These are phyloP conservation scores for Ciona savignyi DNA, from an alignment of 23 tunicate genomes.

Conservation along the genomic window DNA sequence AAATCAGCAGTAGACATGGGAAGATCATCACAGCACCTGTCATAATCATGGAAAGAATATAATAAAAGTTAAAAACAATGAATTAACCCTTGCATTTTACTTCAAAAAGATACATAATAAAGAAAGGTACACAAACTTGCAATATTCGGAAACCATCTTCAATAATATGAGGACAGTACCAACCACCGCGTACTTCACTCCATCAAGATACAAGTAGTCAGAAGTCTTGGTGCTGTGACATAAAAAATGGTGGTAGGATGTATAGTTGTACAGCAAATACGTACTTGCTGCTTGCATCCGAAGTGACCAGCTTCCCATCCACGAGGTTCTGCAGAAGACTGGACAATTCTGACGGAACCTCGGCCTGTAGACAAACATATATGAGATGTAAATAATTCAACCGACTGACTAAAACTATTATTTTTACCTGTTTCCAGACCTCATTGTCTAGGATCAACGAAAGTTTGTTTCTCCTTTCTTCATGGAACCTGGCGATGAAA, in stretches of 20 bases:
- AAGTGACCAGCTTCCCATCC: conserved; percentile 24
- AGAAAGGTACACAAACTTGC: no score
- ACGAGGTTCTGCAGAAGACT: conserved; percentile 23
- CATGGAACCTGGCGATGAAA: conserved; percentile 76
- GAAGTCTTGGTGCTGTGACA: no score
- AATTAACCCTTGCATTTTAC: no score
- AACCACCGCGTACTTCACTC: conserved; percentile 65
- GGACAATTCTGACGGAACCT: conserved; percentile 73
- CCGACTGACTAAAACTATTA: no score
- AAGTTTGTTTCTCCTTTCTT: conserved; percentile 77
- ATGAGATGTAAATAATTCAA: no score
- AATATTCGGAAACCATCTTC: no score
- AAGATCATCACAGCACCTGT: conserved; percentile 70
- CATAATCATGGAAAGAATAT: no score
- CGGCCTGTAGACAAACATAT: conserved; percentile 37
- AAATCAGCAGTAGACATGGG: conserved; percentile 69
- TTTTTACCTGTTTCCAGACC: conserved; percentile 90
- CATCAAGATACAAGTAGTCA: conserved; percentile 42
- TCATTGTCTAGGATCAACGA: conserved; percentile 81
- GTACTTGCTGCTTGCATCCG: no score
- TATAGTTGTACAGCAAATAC: no score
- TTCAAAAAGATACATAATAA: no score
- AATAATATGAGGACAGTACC: conserved; percentile 64
- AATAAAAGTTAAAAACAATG: no score
- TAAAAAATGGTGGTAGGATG: no score